These are phyloP conservation scores for Hirundichthys speculiger DNA, from an alignment of 2,113 vertebrate genomes.

Conservation along the genomic window DNA sequence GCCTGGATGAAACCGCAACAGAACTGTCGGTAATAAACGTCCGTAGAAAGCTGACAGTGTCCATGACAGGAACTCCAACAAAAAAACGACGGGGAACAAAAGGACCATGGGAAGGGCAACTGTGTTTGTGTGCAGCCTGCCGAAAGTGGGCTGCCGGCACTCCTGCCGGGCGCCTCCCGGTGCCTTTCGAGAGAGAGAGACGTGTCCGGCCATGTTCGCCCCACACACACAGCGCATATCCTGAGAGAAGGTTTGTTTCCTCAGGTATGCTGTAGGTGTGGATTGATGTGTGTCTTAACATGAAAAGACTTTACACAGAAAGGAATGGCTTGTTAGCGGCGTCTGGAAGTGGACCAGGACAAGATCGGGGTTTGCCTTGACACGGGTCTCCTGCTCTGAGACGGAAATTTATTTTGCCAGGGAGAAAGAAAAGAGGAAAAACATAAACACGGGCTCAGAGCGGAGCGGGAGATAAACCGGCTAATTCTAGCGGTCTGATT, in stretches of 20 bases:
- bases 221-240: constrained; percentile 71
- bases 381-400: constrained; percentile 29
- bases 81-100: constrained; percentile 68
- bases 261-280: constrained; percentile 87
- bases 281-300: constrained; percentile 85
- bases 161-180: constrained; percentile 77
- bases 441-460: neutral
- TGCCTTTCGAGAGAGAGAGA: constrained; percentile 81
- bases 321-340: constrained; percentile 76
- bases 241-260: constrained; percentile 80
- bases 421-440: constrained; percentile 1
- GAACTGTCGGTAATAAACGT: constrained; percentile 40
- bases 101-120: constrained; percentile 80
- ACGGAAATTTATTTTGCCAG: constrained; percentile 26
- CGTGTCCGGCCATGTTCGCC: constrained; percentile 83
- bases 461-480: constrained; percentile 42
- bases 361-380: constrained; percentile 54
- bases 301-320: constrained; percentile 81
- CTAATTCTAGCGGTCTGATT: constrained; percentile 35
- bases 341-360: constrained; percentile 68
- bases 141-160: constrained; percentile 80
- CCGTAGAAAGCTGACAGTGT: constrained; percentile 56
- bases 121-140: constrained; percentile 76
- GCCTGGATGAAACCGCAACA: constrained; percentile 7
- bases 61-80: constrained; percentile 69